Percentiles rank a stretch among this genome's conserved stretches.
Evolutionary conservation across 1,140 invertebrate genomes (phyloP).

Genomic region (Marisa cornuarietis): DNA sequence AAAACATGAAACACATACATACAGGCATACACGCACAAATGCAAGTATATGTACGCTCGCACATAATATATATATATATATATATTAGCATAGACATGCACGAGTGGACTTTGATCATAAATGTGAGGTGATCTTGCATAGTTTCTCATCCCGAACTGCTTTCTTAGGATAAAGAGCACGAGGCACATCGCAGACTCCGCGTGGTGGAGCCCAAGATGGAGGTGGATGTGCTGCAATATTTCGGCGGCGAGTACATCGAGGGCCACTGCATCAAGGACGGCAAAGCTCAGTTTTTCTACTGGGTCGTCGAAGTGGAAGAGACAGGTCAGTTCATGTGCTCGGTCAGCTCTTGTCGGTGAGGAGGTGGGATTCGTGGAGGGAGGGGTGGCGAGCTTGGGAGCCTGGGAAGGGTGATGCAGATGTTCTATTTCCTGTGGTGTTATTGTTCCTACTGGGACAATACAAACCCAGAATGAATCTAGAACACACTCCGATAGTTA

Average conservation of each 20-base stretch:
- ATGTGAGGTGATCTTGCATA: neutral
- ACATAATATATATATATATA: neutral
- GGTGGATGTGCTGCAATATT: slow-evolving; percentile 26
- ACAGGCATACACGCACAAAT: neutral
- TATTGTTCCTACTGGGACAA: too few relatives aligned
- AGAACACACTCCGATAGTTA: too few relatives aligned
- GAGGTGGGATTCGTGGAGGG: too few relatives aligned
- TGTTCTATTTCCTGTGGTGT: too few relatives aligned
- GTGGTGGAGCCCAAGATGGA: slow-evolving; percentile 18
- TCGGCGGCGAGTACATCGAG: slow-evolving; percentile 28
- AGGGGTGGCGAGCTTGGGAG: too few relatives aligned
- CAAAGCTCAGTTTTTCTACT: slow-evolving; percentile 1
- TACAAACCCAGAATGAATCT: too few relatives aligned
- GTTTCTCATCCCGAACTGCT: neutral
- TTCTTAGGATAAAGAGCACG: slow-evolving; percentile 7
- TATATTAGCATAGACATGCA: neutral
- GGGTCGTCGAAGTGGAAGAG: slow-evolving; percentile 28
- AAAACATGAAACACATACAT: too few relatives aligned
- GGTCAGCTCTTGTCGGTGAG: too few relatives aligned
- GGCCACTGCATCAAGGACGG: slow-evolving; percentile 18
- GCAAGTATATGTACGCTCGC: neutral
- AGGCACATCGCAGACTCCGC: neutral
- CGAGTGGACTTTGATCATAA: neutral
- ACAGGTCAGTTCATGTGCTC: slow-evolving; percentile 3
- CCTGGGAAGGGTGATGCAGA: too few relatives aligned